A percentile compares a stretch with the other conserved stretches of the same genome.
These are phyloP conservation scores for Struthidea cinerea DNA, from an alignment of 2,113 vertebrate genomes.

Conservation along the genomic window DNA sequence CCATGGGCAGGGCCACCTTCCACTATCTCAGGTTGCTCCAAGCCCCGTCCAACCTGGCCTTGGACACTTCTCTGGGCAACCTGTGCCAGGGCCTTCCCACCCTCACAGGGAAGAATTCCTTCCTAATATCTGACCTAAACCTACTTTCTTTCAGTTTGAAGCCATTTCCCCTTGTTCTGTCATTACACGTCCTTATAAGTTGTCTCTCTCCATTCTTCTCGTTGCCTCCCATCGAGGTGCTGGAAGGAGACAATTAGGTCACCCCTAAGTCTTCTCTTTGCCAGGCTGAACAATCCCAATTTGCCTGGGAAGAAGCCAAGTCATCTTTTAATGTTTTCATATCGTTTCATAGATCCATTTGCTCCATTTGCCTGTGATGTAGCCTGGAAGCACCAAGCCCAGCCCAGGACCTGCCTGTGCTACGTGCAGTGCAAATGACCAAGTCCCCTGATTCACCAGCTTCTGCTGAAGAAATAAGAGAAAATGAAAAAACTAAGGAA, in stretches of 20 bases:
- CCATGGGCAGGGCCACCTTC: not conserved
- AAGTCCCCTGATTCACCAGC: not conserved
- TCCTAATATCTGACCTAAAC: not conserved
- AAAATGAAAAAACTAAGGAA: not conserved
- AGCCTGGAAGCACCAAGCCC: not conserved
- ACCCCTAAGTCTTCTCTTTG: not conserved
- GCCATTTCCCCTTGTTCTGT: not conserved
- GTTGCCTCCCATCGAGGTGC: not conserved
- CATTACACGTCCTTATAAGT: not conserved
- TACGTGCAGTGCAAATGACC: not conserved
- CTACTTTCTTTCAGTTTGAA: not conserved
- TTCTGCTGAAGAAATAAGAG: not conserved
- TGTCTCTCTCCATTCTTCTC: not conserved
- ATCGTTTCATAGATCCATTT: not conserved
- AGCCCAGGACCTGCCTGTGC: not conserved
- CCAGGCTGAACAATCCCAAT: not conserved
- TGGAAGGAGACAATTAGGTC: not conserved
- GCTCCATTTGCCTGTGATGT: not conserved
- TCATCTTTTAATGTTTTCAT: not conserved
- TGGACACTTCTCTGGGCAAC: not conserved
- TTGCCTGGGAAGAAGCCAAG: not conserved
- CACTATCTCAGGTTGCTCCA: not conserved
- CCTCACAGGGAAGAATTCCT: not conserved
- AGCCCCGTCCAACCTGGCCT: rapidly evolving
- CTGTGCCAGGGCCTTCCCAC: not conserved